These are phyloP conservation scores for Glyptemys insculpta DNA, from an alignment of 2,797 vertebrate species.

Conservation along the genomic window DNA sequence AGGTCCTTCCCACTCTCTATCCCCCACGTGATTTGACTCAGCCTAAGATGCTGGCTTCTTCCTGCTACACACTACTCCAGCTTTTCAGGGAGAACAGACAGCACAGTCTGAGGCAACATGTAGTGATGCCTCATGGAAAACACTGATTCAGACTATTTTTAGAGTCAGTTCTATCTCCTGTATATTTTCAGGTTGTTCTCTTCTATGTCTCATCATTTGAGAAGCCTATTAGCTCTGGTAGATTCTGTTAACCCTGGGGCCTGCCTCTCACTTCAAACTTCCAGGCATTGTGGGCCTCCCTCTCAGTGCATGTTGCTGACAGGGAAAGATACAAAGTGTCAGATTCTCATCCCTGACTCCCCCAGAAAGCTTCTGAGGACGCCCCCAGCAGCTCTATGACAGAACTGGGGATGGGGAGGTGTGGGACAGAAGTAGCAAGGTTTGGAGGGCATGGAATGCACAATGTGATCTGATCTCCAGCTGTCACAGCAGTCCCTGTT, in stretches of 20 bases:
- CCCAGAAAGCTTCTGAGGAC: not conserved
- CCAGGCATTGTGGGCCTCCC: not conserved
- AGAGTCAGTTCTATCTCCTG: not conserved
- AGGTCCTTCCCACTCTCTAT: not conserved
- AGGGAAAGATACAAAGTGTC: not conserved
- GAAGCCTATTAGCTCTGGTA: not conserved
- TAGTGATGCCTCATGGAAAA: not conserved
- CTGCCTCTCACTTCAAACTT: not conserved
- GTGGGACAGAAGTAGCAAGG: not conserved
- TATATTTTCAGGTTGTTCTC: not conserved
- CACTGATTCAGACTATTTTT: not conserved
- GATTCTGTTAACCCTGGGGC: not conserved
- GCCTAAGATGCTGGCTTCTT: not conserved
- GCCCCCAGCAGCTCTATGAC: not conserved
- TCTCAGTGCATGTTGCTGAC: not conserved
- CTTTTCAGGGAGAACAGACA: not conserved
- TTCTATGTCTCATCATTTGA: not conserved
- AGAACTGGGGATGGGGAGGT: not conserved
- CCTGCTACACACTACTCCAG: not conserved
- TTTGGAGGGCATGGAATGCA: not conserved
- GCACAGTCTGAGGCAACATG: not conserved
- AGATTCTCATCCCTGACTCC: not conserved
- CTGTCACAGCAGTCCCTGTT: not conserved
- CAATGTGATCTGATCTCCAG: not conserved
- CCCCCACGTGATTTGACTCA: not conserved